Evolutionary conservation across 2,113 vertebrate genomes (phyloP), one percentile per base, ranked within the genome.

Genomic region (Plestiodon gilberti): DNA sequence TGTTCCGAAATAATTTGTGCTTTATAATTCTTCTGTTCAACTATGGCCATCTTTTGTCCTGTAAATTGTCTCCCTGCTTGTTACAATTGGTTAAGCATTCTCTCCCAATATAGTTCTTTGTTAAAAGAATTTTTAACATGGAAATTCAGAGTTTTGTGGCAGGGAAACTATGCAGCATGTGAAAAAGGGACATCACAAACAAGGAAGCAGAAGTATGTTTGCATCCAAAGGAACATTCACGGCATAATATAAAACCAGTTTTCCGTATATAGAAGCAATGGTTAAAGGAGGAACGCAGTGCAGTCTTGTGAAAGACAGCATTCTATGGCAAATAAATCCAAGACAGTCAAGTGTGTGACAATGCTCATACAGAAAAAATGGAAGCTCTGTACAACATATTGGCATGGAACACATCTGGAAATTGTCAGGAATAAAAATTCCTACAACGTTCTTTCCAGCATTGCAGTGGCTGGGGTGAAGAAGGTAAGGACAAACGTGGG

Each of bases 371-470:
- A 84, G 84, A 89, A 35, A 48, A 78, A 78, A 91, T 17, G 83
- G 74, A 70, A 78, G 57, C 28, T 57, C 87, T 76, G 84, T 78
- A 81, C 88, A 89, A 78, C 17, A 90, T 89, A 89, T 88, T 13
- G 0, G 70, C 55, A 48, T 52, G 28, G 73, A 81, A 88, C 90
- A 88, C 85, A 83, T 88, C 91, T 93, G 89, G 90, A 93, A 88
- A 59, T 90, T 69, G 88, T 91, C 75, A 88, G 28, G 65, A 90
- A 88, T 74, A 86, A 82, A 78, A 57, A 89, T 25, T 9, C 33
- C 15, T 65, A 38, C 17, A 59, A 74, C 1, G 82, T 78, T 70
- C 5, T 90, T 74, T 84, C 80, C 62, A 78, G 14, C 43, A 81
- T 81, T 2, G 0, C 7, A 61, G 75, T 88, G 35, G 3, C 59